A percentile compares a stretch with the other conserved stretches of the same genome.
These are phyloP conservation scores for Fissipunctia ypsillon DNA, from an alignment of 2,888 invertebrate species.

Conservation along the genomic window DNA sequence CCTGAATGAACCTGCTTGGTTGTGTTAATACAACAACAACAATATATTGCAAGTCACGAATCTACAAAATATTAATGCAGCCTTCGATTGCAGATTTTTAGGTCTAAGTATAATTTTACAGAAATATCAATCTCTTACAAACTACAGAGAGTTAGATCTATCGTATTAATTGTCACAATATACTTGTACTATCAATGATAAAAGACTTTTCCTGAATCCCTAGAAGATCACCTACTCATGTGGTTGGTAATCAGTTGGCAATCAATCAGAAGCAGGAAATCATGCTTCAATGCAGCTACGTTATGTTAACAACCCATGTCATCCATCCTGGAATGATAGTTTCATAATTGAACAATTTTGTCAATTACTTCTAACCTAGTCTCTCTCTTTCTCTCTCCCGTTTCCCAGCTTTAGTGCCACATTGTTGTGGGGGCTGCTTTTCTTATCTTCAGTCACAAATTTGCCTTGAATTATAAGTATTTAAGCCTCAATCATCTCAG, in stretches of 20 bases:
- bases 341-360: neutral
- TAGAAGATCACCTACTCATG: slow-evolving; percentile 27
- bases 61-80: no score
- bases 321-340: neutral
- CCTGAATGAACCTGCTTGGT: neutral
- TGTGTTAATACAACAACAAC: no score
- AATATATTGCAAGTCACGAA: no score
- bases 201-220: slow-evolving; percentile 36
- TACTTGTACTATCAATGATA: slow-evolving; percentile 21
- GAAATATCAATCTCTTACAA: neutral
- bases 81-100: neutral
- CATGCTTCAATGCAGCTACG: slow-evolving; percentile 6
- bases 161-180: neutral
- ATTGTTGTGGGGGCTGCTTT: neutral
- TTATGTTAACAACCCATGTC: neutral
- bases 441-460: neutral
- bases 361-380: no score
- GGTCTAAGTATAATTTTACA: neutral
- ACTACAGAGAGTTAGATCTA: neutral
- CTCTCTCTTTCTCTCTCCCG: neutral
- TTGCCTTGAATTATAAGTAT: neutral
- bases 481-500: no score
- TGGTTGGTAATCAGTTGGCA: slow-evolving; percentile 23
- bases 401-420: neutral
- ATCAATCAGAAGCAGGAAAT: slow-evolving; percentile 29